Base-by-base conservation (phyloP, 2,797 vertebrate genomes). In the Adelosebastes latens region DNA sequence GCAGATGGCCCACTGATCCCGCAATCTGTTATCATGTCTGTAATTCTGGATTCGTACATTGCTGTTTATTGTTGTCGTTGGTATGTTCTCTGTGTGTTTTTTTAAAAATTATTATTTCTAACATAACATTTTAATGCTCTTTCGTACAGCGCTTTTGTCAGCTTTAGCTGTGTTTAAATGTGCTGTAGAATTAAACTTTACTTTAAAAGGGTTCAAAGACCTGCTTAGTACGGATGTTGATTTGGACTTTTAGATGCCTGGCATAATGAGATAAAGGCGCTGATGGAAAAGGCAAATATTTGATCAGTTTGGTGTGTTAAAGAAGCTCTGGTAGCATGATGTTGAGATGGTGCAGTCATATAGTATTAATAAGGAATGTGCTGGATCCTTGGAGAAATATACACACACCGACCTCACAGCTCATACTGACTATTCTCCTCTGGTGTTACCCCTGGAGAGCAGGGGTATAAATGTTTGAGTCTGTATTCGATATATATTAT, bases 401-500 rank as follows among this genome's bases (percentile, higher is more conserved):
- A 25, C 9, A 16, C 34, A 64, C 22, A 74, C 36, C 18, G 25
- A 22, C n/a, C 59, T 59, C 25, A 56, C 64, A 62, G 46, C 31
- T 76, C 78, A 75, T 34, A 64, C 53, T 63, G 34, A 46, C 65
- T 53, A 9, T 77, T 83, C 82, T 74, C 73, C 77, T 32, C 22
- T 53, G 52, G 56, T 49, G 34, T 72, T 76, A 75, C 82, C 86
- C 79, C 77, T 68, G 65, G 87, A 87, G 86, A 91, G 66, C 53
- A 62, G 56, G 20, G 25, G 49, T 85, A 87, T 81, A 93, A 90
- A 91, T 93, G 84, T 91, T 80, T 84, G 83, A 92, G 90, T 94
- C 92, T 92, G 87, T 93, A 89, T 94, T 89, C 42, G 49, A 92
- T 93, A 89, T 72, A 73, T 86, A 81, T 87, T 81, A 83, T 88